Evolutionary conservation across 2,113 vertebrate genomes (phyloP).

Genomic region (Tetrax tetrax): DNA sequence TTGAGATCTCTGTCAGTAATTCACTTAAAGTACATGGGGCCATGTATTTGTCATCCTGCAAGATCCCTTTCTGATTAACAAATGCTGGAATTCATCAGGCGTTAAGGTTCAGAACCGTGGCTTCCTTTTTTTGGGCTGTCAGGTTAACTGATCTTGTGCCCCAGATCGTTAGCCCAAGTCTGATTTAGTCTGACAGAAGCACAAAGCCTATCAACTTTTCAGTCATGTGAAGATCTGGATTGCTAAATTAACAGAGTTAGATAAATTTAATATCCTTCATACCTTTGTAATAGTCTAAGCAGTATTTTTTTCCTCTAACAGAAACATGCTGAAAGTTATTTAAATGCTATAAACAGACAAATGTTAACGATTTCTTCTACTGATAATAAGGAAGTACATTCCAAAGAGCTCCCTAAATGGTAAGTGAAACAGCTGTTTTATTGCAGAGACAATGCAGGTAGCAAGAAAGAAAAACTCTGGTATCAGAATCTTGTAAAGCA

Average conservation of each 20-base stretch:
- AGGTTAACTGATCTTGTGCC: neutral
- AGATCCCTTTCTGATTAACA: neutral
- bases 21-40: neutral
- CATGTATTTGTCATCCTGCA: neutral
- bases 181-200: neutral
- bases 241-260: neutral
- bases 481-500: neutral
- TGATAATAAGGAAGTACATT: constrained; percentile 15
- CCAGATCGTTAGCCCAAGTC: neutral
- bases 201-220: neutral
- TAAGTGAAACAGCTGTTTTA: constrained; percentile 65
- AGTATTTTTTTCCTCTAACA: constrained; percentile 56
- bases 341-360: constrained; percentile 72
- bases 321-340: constrained; percentile 80
- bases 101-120: neutral
- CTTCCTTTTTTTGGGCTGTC: neutral
- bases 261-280: neutral
- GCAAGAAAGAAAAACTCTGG: neutral
- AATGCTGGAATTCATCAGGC: neutral
- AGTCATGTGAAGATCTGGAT: neutral
- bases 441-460: neutral
- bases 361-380: constrained; percentile 72
- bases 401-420: constrained; percentile 49
- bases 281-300: neutral
- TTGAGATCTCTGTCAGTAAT: neutral